phyloP scores from a whole-genome alignment of 2,113 vertebrate species.

The Oplegnathus fasciatus region DNA sequence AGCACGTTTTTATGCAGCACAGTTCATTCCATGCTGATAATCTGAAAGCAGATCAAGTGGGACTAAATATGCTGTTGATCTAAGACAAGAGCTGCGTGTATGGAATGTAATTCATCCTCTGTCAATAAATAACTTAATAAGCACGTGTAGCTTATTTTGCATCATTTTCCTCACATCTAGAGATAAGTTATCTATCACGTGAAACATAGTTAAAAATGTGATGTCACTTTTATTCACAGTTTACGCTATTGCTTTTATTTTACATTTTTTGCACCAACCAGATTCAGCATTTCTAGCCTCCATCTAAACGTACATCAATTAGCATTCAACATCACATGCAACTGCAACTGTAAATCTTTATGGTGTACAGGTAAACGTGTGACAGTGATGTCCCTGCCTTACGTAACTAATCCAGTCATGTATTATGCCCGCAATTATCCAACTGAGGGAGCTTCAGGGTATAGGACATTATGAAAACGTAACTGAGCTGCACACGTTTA shows the following conservation, averaged over 20 bases:
- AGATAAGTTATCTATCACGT: background rate
- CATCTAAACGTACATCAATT: rapidly evolving
- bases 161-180: background rate
- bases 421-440: slow-evolving; percentile 3
- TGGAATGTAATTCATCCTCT: background rate
- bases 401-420: slow-evolving; percentile 19
- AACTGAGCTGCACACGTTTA: background rate
- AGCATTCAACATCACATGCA: background rate
- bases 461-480: background rate
- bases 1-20: background rate
- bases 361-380: background rate
- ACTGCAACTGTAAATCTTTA: background rate
- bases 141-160: background rate
- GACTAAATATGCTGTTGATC: background rate
- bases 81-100: background rate
- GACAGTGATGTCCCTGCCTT: background rate
- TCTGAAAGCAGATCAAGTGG: background rate
- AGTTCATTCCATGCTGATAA: background rate
- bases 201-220: background rate
- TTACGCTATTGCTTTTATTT: background rate
- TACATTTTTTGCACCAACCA: background rate
- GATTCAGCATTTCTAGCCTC: background rate
- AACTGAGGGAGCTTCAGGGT: background rate
- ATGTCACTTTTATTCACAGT: background rate
- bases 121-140: too few species aligned